Conservation (phyloP, 2,113 vertebrate genomes). For the Albula glossodonta region DNA sequence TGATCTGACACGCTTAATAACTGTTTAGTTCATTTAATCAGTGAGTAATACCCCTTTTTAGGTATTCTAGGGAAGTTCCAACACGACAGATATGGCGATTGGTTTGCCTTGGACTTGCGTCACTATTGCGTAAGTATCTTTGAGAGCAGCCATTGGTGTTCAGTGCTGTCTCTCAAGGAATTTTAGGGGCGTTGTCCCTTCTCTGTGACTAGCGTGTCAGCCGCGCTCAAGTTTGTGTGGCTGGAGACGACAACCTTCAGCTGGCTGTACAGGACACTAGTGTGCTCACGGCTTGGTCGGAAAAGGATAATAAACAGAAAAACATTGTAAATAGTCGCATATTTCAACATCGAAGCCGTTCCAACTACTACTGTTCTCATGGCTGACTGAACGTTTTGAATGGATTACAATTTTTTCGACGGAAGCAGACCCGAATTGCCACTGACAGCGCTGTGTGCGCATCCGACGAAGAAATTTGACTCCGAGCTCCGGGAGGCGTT, state of each 20-base stretch:
- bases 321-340: conserved; percentile 56
- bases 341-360: not conserved
- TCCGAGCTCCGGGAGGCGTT: not conserved
- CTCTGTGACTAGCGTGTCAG: conserved; percentile 27
- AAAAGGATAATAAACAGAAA: conserved; percentile 14
- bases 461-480: conserved; percentile 12
- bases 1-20: too few species aligned
- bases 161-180: conserved; percentile 14
- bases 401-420: not conserved
- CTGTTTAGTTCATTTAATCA: not conserved
- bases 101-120: not conserved
- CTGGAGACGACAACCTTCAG: conserved; percentile 22
- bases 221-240: not conserved
- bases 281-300: not conserved
- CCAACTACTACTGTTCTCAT: conserved; percentile 16
- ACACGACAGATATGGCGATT: not conserved
- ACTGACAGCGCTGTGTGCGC: conserved; percentile 8
- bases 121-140: not conserved
- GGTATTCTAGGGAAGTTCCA: not conserved
- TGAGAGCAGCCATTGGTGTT: conserved; percentile 30
- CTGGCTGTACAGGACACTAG: not conserved
- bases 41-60: not conserved
- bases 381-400: not conserved
- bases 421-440: not conserved
- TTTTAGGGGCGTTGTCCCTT: not conserved